phyloP scores from a whole-genome alignment of 1,140 invertebrate species.

The Brachionus angularis region DNA sequence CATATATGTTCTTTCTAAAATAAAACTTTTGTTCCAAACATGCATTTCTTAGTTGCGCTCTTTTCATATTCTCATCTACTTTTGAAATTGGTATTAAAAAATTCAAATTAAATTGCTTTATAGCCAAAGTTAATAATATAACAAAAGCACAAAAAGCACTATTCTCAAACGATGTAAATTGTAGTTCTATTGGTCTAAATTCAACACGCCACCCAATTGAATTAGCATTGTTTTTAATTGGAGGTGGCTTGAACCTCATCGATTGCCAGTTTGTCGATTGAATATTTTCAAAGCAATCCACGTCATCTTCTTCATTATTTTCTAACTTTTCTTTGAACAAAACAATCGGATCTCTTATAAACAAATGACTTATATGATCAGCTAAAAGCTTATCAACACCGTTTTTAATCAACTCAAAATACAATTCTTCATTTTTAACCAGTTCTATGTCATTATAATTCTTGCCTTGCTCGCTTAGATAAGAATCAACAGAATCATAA shows the following conservation, averaged over 20 bases:
- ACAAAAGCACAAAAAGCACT: conserved; percentile 98
- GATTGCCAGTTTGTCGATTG: conserved; percentile 99
- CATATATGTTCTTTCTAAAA: conserved; percentile 71
- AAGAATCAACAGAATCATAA: conserved; percentile 96
- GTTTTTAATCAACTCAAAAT: conserved; percentile 72
- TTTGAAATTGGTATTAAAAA: conserved; percentile 95
- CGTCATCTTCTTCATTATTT: conserved; percentile 95
- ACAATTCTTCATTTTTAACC: conserved; percentile 77
- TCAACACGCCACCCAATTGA: conserved; percentile 97
- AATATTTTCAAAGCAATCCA: conserved; percentile 82
- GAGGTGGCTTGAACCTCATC: conserved; percentile 96
- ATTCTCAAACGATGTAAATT: conserved; percentile 99
- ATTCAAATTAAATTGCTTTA: conserved; percentile 90
- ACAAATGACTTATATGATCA: conserved; percentile 92
- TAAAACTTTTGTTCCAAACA: conserved; percentile 77
- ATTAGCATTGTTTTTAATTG: conserved; percentile 66
- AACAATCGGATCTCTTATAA: conserved; percentile 90
- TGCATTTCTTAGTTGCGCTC: conserved; percentile 83
- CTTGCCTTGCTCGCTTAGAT: conserved; percentile 79
- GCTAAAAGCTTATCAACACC: conserved; percentile 85
- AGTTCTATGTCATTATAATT: conserved; percentile 87
- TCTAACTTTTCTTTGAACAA: conserved; percentile 89
- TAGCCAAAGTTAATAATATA: conserved; percentile 89
- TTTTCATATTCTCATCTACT: conserved; percentile 96
- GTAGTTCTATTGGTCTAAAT: conserved; percentile 95